Evolutionary conservation across 1,140 invertebrate genomes (phyloP).

Genomic region (Helicoverpa armigera): DNA sequence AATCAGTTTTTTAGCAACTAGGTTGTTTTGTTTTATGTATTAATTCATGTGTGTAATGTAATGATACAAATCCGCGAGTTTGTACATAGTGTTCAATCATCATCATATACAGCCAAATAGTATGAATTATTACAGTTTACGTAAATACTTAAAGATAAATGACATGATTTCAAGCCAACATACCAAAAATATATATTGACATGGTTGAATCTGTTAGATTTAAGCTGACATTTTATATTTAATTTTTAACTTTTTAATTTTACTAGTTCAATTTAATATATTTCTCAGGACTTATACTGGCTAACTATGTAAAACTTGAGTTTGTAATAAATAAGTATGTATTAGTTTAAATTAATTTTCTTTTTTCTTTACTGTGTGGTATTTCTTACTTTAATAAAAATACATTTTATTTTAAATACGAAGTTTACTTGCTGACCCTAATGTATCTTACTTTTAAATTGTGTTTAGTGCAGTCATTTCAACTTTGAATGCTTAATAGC

Average conservation of each 20-base stretch:
- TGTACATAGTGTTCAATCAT: not conserved
- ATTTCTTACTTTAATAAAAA: conserved; percentile 28
- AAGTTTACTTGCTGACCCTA: too few species aligned
- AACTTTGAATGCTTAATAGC: too few species aligned
- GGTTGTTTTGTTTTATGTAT: not conserved
- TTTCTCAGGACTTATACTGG: conserved; percentile 45
- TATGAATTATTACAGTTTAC: conserved; percentile 12
- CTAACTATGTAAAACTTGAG: conserved; percentile 25
- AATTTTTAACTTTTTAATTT: conserved; percentile 50
- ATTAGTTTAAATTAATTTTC: conserved; percentile 30
- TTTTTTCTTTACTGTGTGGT: conserved; percentile 46
- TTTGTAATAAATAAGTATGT: conserved; percentile 33
- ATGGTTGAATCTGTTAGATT: conserved; percentile 47
- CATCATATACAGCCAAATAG: not conserved
- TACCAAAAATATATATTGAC: conserved; percentile 43
- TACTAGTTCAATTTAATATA: conserved; percentile 41
- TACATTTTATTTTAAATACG: not conserved
- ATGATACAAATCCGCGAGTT: conserved; percentile 6
- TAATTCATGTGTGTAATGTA: not conserved
- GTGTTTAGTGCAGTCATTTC: too few species aligned
- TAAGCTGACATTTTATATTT: conserved; percentile 51
- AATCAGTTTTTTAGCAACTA: conserved; percentile 21
- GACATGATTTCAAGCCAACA: conserved; percentile 26
- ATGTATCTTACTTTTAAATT: too few species aligned
- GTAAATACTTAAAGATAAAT: not conserved